A percentile compares a stretch with the other conserved stretches of the same genome.
Evolutionary conservation across 1,140 invertebrate species (phyloP).

Genomic region (Drosophila saltans): DNA sequence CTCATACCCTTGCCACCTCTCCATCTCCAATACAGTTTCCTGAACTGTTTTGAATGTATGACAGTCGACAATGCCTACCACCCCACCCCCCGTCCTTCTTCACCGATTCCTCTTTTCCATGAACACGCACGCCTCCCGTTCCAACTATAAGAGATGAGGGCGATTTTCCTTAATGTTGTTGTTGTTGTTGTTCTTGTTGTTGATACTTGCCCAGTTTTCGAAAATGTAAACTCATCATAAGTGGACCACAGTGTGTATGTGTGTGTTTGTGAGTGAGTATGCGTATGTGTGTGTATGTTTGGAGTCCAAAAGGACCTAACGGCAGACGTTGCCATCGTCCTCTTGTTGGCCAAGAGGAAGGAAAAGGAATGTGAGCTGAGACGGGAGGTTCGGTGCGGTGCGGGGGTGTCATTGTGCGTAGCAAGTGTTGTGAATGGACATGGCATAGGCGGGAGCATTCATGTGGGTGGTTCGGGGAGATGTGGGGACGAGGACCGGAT

Average conservation of each 20-base stretch:
- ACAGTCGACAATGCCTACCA: conserved; percentile 59
- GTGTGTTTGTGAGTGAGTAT: conserved; percentile 29
- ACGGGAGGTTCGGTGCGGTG: too few species aligned
- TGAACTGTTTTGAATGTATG: conserved; percentile 78
- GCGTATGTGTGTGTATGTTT: conserved; percentile 30
- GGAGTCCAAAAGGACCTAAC: conserved; percentile 48
- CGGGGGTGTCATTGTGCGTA: conserved; percentile 53
- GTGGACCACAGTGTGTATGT: conserved; percentile 64
- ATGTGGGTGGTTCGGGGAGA: neutral
- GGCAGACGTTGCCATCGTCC: conserved; percentile 54
- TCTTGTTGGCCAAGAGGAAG: neutral
- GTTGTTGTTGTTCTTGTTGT: conserved; percentile 28
- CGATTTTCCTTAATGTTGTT: conserved; percentile 32
- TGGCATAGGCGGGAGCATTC: conserved; percentile 18
- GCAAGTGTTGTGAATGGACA: conserved; percentile 79
- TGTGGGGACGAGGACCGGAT: conserved; percentile 45
- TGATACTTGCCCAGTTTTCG: conserved; percentile 71
- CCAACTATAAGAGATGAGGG: conserved; percentile 39
- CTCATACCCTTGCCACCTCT: neutral
- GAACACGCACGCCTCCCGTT: conserved; percentile 17
- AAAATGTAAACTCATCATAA: conserved; percentile 82
- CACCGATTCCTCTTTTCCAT: neutral
- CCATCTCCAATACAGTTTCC: conserved; percentile 28
- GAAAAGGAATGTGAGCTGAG: neutral
- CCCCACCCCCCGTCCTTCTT: neutral